phyloP scores from a whole-genome alignment of 92 coral and sea anemone species.

The Nematostella vectensis region DNA sequence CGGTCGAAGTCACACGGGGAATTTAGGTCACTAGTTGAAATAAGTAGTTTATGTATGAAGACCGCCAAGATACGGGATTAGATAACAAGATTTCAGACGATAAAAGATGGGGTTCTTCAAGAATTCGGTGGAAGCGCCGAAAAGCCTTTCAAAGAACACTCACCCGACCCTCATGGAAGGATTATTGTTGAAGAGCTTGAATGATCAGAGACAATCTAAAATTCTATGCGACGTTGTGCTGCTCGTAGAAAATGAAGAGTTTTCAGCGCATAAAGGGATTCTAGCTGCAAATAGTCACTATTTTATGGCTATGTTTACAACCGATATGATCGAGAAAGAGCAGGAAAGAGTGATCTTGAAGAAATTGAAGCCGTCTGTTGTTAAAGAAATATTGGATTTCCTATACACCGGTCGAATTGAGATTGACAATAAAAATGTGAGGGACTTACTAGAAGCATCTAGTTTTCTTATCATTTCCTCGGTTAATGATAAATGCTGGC shows the following conservation, averaged over 20 bases:
- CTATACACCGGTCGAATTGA: conserved; percentile 72
- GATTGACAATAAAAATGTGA: conserved; percentile 48
- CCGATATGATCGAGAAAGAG: conserved; percentile 74
- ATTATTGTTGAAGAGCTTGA: conserved; percentile 28
- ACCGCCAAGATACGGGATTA: too few species aligned
- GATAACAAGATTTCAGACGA: too few species aligned
- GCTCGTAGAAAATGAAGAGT: conserved; percentile 53
- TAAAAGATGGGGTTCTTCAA: too few species aligned
- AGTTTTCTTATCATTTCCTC: conserved; percentile 53
- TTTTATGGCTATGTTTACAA: conserved; percentile 84
- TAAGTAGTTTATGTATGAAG: too few species aligned
- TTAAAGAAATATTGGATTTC: conserved; percentile 53
- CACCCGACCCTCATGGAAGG: neutral
- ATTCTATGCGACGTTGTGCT: conserved; percentile 70
- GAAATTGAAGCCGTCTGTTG: conserved; percentile 43
- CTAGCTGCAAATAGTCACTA: conserved; percentile 81
- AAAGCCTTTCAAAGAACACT: neutral
- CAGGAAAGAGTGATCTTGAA: conserved; percentile 35
- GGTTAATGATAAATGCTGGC: conserved; percentile 57
- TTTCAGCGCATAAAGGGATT: conserved; percentile 85
- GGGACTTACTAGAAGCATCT: conserved; percentile 68
- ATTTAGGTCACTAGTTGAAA: too few species aligned
- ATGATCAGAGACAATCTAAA: conserved; percentile 52
- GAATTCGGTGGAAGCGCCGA: too few species aligned
- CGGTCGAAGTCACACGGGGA: conserved; percentile 2